Conservation (phyloP, 2,888 invertebrate genomes). For the Therioaphis trifolii region DNA sequence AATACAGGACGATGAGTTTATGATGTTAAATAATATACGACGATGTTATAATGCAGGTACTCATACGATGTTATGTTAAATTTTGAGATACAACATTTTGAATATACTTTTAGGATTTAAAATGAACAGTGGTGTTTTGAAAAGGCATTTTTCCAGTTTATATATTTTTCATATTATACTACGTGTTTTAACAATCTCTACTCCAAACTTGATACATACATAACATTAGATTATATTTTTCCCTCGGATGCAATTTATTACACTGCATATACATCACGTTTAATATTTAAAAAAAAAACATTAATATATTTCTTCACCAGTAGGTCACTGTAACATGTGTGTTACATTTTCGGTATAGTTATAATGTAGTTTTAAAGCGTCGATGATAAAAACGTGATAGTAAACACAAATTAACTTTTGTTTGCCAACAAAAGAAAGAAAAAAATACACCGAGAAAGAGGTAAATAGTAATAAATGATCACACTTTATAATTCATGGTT, state of each 20-base stretch:
- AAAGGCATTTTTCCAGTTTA: slow-evolving; percentile 2
- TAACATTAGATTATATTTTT: neutral
- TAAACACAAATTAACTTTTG: neutral
- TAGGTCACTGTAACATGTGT: neutral
- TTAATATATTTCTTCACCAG: neutral
- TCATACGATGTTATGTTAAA: too few species aligned
- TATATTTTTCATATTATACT: slow-evolving; percentile 26
- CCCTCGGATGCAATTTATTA: neutral
- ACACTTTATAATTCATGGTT: too few species aligned
- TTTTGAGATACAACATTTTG: too few species aligned
- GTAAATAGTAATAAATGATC: too few species aligned
- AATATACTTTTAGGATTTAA: neutral
- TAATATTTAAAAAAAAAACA: neutral
- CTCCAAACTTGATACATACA: neutral
- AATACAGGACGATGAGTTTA: too few species aligned
- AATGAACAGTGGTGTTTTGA: neutral
- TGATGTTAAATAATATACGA: too few species aligned
- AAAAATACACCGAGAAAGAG: too few species aligned
- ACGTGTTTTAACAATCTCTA: neutral
- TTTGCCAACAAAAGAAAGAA: too few species aligned
- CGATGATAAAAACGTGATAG: neutral
- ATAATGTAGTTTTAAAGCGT: neutral
- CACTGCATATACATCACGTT: neutral
- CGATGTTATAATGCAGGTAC: too few species aligned
- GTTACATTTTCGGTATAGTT: neutral